phyloP scores from a whole-genome alignment of 2,888 invertebrate species.

The Hyposoter didymator region DNA sequence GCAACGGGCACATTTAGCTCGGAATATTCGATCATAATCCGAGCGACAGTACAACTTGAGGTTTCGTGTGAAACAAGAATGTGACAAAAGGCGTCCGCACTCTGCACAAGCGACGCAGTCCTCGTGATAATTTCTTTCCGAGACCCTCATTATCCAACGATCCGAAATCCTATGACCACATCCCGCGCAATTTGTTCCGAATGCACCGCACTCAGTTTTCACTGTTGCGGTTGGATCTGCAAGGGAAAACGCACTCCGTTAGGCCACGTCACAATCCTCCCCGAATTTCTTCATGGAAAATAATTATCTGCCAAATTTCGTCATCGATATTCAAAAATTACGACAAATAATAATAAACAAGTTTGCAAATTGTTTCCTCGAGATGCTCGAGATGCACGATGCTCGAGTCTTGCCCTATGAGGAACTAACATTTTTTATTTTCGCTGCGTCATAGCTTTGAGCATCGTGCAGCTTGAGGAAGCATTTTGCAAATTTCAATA shows the following conservation, averaged over 20 bases:
- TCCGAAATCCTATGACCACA: slow-evolving; percentile 98
- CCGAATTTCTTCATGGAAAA: not conserved
- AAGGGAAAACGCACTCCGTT: slow-evolving; percentile 49
- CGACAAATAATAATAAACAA: too few species aligned
- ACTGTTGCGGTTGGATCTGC: slow-evolving; percentile 84
- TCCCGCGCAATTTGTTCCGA: slow-evolving; percentile 91
- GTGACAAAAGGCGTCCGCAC: slow-evolving; percentile 94
- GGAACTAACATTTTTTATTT: too few species aligned
- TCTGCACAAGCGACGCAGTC: slow-evolving; percentile 98
- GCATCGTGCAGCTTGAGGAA: too few species aligned
- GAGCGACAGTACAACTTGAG: slow-evolving; percentile 98
- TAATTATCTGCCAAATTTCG: not conserved
- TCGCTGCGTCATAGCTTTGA: too few species aligned
- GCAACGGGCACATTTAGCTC: slow-evolving; percentile 97
- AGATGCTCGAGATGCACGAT: too few species aligned
- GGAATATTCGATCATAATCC: slow-evolving; percentile 98
- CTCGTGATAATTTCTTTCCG: slow-evolving; percentile 98
- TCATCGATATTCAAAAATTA: not conserved
- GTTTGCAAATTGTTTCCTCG: too few species aligned
- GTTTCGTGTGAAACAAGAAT: slow-evolving; percentile 97
- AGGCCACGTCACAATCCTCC: not conserved
- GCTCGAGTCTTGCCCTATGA: too few species aligned
- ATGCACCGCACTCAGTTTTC: slow-evolving; percentile 89
- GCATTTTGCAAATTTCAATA: too few species aligned
- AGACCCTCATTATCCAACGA: slow-evolving; percentile 97